Evolutionary conservation across 2,797 vertebrate genomes (phyloP), one percentile per base, ranked within the genome.

Genomic region (Muscicapa comitata): DNA sequence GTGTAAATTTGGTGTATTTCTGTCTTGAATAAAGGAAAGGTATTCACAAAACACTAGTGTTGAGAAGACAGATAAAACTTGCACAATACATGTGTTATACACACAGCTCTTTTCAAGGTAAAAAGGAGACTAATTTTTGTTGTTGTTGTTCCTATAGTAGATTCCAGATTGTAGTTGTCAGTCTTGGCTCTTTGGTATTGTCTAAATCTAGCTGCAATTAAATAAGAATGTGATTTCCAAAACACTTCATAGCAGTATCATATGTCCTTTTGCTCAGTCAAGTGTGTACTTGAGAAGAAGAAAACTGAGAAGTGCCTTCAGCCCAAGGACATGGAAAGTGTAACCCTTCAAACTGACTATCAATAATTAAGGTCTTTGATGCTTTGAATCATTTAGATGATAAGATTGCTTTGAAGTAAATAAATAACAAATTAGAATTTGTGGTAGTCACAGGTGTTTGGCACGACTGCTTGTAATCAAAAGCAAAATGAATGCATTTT

Each of bases 371-470:
- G 93, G 95, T 90, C 97, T 98, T 98, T 97, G 97, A 98, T 97
- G 97, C 86, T 94, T 94, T 94, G 78, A 96, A 97, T 96, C 97
- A 94, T 97, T 98, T 98, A 96, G 94, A 98, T 97, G 98, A 98
- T 97, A 98, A 97, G 96, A 98, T 97, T 98, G 97, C 96, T 98
- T 97, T 98, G 97, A 98, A 98, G 97, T 97, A 97, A 97, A 97
- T 98, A 98, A 98, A 98, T 98, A 98, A 98, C 97, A 98, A 97
- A 98, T 98, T 97, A 96, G 94, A 97, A 98, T 97, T 97, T 98
- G 97, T 97, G 88, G 95, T 97, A 97, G 97, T 98, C 98, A 98
- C 98, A 98, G 98, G 98, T 98, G 98, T 98, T 98, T 98, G 98
- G 97, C 97, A 97, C 88, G 84, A 93, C 89, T 75, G 93, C 86